These are phyloP conservation scores for Nasonia longicornis DNA, from an alignment of 1,140 invertebrate genomes.

Conservation along the genomic window DNA sequence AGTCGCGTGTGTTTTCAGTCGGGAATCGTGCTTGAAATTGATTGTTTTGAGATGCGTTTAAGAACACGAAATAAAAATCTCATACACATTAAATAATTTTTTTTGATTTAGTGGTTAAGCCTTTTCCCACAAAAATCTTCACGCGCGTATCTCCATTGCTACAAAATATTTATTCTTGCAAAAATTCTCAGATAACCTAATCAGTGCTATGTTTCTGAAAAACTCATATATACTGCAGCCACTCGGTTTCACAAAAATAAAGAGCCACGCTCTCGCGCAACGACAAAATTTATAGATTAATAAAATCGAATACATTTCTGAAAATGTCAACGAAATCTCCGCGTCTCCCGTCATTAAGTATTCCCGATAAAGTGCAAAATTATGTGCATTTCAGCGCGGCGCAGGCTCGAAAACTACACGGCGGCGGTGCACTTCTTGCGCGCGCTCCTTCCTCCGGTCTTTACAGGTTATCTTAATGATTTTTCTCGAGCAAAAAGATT, in stretches of 20 bases:
- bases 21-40: no score
- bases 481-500: not conserved
- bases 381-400: not conserved
- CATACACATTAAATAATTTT: no score
- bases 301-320: not conserved
- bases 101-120: no score
- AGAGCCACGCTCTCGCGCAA: not conserved
- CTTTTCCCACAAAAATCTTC: no score
- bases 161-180: no score
- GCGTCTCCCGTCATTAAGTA: not conserved
- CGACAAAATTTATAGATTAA: constrained; percentile 4
- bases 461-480: not conserved
- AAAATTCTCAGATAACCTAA: no score
- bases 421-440: not conserved
- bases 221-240: no score
- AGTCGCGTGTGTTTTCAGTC: no score
- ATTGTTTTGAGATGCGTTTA: no score
- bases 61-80: no score
- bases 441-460: not conserved
- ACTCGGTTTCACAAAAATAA: not conserved
- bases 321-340: not conserved
- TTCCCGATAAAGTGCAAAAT: not conserved
- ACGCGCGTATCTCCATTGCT: no score
- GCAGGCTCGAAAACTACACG: not conserved
- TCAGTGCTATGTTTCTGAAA: no score